Conservation (phyloP, 2,113 vertebrate species). For the Datnioides undecimradiatus region DNA sequence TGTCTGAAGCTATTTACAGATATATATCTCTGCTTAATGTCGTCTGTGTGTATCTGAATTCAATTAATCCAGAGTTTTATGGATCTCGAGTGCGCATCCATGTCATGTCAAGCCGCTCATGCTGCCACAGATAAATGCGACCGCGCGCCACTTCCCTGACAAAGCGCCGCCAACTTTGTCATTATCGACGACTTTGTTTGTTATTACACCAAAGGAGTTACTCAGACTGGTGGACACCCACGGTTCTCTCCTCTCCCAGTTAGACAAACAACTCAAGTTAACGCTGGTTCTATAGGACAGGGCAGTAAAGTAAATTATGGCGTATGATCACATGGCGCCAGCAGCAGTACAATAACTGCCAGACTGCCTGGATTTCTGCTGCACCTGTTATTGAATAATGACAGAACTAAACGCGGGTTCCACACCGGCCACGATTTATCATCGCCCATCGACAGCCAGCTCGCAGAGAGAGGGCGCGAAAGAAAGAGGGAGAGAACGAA, state of each 20-base stretch:
- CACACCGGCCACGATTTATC: conserved; percentile 71
- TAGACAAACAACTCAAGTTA: conserved; percentile 62
- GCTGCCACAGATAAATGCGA: conserved; percentile 33
- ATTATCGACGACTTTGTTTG: conserved; percentile 57
- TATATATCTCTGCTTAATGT: not conserved
- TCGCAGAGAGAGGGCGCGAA: conserved; percentile 25
- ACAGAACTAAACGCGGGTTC: conserved; percentile 74
- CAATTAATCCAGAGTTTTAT: not conserved
- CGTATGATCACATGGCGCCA: conserved; percentile 57
- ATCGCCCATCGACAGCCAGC: conserved; percentile 71
- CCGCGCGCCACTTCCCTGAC: conserved; percentile 11
- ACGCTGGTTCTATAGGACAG: conserved; percentile 29
- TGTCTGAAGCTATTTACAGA: not conserved
- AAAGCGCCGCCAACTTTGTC: conserved; percentile 41
- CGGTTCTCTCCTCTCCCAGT: conserved; percentile 27
- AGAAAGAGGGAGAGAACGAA: conserved; percentile 12
- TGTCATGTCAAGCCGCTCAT: conserved; percentile 20
- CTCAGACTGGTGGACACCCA: conserved; percentile 49
- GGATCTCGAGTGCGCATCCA: not conserved
- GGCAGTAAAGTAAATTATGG: conserved; percentile 66
- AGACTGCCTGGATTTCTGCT: conserved; percentile 66
- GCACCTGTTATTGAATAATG: conserved; percentile 77
- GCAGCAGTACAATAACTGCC: conserved; percentile 72
- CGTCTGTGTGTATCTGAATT: not conserved
- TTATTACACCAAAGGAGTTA: conserved; percentile 46